Conservation (phyloP, 1,140 invertebrate genomes). For the Berghia stephanieae region DNA sequence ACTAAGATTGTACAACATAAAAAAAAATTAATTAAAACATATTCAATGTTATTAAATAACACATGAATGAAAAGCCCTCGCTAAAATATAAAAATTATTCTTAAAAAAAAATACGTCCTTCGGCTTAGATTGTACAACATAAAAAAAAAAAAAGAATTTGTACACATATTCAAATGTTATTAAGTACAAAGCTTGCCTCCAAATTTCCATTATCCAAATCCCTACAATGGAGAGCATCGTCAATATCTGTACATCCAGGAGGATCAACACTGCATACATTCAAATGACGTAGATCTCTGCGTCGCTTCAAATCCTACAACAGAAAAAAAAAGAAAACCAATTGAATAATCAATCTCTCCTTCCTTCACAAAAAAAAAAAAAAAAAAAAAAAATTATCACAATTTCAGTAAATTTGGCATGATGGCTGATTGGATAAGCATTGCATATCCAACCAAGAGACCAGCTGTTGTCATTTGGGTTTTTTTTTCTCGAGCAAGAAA, state of each 20-base stretch:
- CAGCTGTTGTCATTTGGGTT: too few relatives aligned
- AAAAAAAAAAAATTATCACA: background rate
- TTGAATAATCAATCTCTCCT: too few relatives aligned
- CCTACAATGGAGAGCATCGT: slow-evolving; percentile 95
- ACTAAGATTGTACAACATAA: too few relatives aligned
- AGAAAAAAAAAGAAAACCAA: slow-evolving; percentile 39
- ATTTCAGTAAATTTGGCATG: background rate
- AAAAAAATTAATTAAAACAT: too few relatives aligned
- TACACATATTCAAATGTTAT: background rate
- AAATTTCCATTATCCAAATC: slow-evolving; percentile 79
- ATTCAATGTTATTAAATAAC: too few relatives aligned
- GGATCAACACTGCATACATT: slow-evolving; percentile 97
- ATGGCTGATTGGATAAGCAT: too few relatives aligned
- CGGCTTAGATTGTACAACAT: too few relatives aligned
- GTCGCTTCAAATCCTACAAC: slow-evolving; percentile 78
- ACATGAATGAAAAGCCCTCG: too few relatives aligned
- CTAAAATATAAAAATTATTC: too few relatives aligned
- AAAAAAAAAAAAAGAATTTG: slow-evolving; percentile 18
- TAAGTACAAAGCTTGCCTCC: slow-evolving; percentile 71
- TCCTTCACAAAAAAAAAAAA: background rate
- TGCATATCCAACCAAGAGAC: too few relatives aligned
- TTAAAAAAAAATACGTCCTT: too few relatives aligned
- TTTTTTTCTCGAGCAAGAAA: too few relatives aligned
- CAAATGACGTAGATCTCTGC: slow-evolving; percentile 85
- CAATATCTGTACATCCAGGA: slow-evolving; percentile 98